phyloP scores from a whole-genome alignment of 2,888 invertebrate genomes.

The Dioctria linearis region DNA sequence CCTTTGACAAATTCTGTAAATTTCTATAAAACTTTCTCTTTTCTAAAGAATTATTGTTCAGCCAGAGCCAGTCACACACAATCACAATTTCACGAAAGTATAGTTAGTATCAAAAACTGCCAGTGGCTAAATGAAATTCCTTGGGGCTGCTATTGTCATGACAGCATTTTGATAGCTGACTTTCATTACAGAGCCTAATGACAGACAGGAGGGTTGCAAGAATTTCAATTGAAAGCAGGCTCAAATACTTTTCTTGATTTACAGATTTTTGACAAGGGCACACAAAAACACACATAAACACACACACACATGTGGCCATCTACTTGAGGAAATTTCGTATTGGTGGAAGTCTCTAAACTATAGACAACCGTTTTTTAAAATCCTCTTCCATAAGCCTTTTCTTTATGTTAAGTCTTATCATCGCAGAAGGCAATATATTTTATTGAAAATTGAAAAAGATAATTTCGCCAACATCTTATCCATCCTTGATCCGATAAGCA shows the following conservation, averaged over 20 bases:
- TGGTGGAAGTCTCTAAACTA: too few species aligned
- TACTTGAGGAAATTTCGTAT: too few species aligned
- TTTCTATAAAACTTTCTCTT: constrained; percentile 42
- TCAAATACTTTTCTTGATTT: not conserved
- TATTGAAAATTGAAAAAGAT: constrained; percentile 2
- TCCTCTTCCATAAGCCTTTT: not conserved
- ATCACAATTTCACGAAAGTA: not conserved
- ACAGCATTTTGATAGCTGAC: constrained; percentile 28
- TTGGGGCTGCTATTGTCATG: constrained; percentile 12
- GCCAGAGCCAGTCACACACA: not conserved
- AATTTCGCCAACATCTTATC: constrained; percentile 2
- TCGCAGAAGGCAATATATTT: not conserved
- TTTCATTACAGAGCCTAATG: not conserved
- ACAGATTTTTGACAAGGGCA: too few species aligned
- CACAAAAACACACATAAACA: too few species aligned
- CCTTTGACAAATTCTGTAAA: constrained; percentile 36
- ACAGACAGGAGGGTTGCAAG: not conserved
- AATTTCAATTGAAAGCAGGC: not conserved
- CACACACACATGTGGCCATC: too few species aligned
- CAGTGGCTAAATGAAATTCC: constrained; percentile 42
- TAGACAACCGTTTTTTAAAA: too few species aligned
- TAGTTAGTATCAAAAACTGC: constrained; percentile 12
- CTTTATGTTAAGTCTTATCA: not conserved
- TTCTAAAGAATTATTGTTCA: constrained; percentile 34
- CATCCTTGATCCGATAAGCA: not conserved